Evolutionary conservation across 2,797 vertebrate species (phyloP), one percentile per base, ranked within the genome.

Genomic region (Mus spretus): DNA sequence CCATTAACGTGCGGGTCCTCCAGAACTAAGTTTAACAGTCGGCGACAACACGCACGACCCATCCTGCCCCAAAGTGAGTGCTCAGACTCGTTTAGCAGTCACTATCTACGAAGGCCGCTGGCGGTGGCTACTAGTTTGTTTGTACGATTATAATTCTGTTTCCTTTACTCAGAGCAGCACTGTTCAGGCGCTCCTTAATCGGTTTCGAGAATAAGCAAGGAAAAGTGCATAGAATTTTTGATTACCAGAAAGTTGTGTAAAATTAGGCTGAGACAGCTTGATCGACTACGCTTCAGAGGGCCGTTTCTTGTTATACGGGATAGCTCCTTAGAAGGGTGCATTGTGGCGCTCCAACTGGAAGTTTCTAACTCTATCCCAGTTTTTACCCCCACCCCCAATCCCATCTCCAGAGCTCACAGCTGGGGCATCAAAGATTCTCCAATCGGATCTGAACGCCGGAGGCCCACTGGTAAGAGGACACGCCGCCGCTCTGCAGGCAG

Each of bases 271-370:
- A 50, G 65, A 47, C 44, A 6, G 72, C 65, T n/a, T 10, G 75
- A 88, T 91, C 28, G 34, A 59, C 81, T 85, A 74, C 55, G 93
- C 59, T 10, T 75, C 88, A 59, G 81, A 80, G 90, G 83, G 72
- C 79, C 9, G 34, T 59, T 97, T 91, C 97, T 97, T 83, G 53
- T 53, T 47, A 91, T 67, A 40, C 89, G 90, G 96, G 92, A 85
- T 8, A 85, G 81, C n/a, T 40, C 47, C 1, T 82, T 94, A 55
- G 84, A 79, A 82, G 90, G 61, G 44, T 19, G 78, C 81, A 3
- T 82, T 14, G 89, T 63, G 26, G 14, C 47, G 19, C 37, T 79
- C 13, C 37, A 40, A 3, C 24, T 65, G 75, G 59, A 89, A 59
- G 57, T 80, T 86, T 63, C 26, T 75, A 75, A 57, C 78, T 74